These are phyloP conservation scores for Mystacornis crossleyi DNA, from an alignment of 2,113 vertebrate genomes.

Conservation along the genomic window DNA sequence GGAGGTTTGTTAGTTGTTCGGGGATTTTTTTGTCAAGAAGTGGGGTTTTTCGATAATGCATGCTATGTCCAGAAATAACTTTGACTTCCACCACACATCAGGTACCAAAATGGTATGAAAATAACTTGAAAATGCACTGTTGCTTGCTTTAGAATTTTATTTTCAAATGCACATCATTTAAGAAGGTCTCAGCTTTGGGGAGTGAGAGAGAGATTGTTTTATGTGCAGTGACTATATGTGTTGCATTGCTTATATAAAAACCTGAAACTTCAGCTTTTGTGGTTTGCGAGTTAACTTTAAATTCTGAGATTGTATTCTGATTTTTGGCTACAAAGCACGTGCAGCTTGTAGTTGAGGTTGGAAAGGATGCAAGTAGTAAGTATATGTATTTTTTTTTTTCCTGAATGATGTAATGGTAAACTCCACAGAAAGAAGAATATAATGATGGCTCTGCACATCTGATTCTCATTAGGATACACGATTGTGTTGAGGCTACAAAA, in stretches of 20 bases:
- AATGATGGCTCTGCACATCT: conserved; percentile 45
- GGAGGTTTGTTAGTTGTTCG: not conserved
- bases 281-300: not conserved
- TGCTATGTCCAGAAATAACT: not conserved
- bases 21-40: not conserved
- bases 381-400: not conserved
- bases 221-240: not conserved
- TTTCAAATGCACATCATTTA: not conserved
- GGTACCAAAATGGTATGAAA: not conserved
- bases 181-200: not conserved
- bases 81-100: not conserved
- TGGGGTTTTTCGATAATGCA: not conserved
- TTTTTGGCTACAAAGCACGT: not conserved
- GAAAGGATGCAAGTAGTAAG: not conserved
- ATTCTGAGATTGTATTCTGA: not conserved
- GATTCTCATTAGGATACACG: conserved; percentile 8
- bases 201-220: not conserved
- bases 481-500: conserved; percentile 45
- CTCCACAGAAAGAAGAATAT: not conserved
- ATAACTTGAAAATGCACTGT: not conserved
- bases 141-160: not conserved
- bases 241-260: not conserved
- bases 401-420: conserved; percentile 5
- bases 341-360: not conserved
- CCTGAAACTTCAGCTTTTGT: not conserved